phyloP scores from a whole-genome alignment of 2,888 invertebrate genomes.

The Gymnosoma rotundatum region DNA sequence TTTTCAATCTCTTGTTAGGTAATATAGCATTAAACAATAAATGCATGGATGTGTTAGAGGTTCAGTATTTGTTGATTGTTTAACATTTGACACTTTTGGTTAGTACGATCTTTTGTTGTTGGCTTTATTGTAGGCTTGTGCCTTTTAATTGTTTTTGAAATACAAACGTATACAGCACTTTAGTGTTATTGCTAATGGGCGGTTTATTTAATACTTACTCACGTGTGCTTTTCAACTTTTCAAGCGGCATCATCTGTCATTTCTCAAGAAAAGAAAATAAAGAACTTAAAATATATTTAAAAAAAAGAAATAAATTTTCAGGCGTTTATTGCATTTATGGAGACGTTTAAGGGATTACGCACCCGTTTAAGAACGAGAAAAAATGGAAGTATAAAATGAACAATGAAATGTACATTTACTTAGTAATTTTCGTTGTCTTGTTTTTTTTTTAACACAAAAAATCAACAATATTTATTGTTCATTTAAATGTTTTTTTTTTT shows the following conservation, averaged over 20 bases:
- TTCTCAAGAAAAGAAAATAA: conserved; percentile 49
- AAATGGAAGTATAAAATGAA: conserved; percentile 25
- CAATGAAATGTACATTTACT: conserved; percentile 55
- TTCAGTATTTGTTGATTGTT: conserved; percentile 62
- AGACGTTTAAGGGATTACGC: conserved; percentile 58
- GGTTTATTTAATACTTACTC: conserved; percentile 66
- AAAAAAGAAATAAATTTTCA: conserved; percentile 7
- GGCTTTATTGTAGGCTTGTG: conserved; percentile 41
- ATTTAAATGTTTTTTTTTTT: conserved; percentile 59
- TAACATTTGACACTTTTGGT: conserved; percentile 67
- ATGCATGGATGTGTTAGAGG: conserved; percentile 21
- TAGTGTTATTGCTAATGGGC: conserved; percentile 59
- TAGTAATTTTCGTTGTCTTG: conserved; percentile 31
- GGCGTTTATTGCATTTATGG: conserved; percentile 50
- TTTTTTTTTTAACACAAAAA: conserved; percentile 32
- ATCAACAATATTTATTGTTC: conserved; percentile 66
- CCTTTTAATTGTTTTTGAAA: conserved; percentile 58
- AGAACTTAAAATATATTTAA: conserved; percentile 42
- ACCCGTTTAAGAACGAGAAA: conserved; percentile 51
- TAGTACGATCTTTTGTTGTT: conserved; percentile 43
- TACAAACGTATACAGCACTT: conserved; percentile 36
- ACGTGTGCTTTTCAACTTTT: conserved; percentile 64
- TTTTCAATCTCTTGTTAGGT: conserved; percentile 48
- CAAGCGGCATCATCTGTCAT: conserved; percentile 69
- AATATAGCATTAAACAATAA: conserved; percentile 11